Percentiles rank a stretch among this genome's conserved stretches.
Evolutionary conservation across 2,797 vertebrate genomes (phyloP).

Genomic region (Columba guinea): DNA sequence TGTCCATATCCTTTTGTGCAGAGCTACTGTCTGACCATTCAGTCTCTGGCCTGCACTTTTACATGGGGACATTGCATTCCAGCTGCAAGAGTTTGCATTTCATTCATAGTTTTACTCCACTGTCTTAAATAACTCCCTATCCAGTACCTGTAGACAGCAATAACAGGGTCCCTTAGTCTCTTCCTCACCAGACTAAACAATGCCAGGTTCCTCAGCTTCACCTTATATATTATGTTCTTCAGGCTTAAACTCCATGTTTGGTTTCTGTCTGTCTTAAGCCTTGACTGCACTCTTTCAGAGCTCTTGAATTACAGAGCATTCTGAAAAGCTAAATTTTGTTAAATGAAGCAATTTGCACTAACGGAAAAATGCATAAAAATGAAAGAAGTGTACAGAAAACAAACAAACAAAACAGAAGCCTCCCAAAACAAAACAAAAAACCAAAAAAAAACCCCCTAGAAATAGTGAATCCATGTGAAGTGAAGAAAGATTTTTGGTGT

Average conservation of each 20-base stretch:
- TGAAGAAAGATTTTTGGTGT: background rate
- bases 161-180: background rate
- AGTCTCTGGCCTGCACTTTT: background rate
- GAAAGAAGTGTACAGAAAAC: background rate
- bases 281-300: background rate
- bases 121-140: background rate
- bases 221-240: background rate
- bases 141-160: background rate
- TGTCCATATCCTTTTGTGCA: background rate
- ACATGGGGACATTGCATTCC: background rate
- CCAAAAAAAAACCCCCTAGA: background rate
- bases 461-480: background rate
- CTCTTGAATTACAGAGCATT: background rate
- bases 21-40: background rate
- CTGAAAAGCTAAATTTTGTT: background rate
- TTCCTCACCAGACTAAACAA: background rate
- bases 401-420: background rate
- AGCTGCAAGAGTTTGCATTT: background rate
- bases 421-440: no score
- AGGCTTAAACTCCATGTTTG: background rate
- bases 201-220: background rate
- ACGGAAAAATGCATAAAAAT: background rate
- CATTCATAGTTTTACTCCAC: background rate
- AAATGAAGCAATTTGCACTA: background rate
- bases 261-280: background rate